These are phyloP conservation scores for Orientallactaga sibirica DNA, from an alignment of 2,797 vertebrate genomes.

Conservation along the genomic window DNA sequence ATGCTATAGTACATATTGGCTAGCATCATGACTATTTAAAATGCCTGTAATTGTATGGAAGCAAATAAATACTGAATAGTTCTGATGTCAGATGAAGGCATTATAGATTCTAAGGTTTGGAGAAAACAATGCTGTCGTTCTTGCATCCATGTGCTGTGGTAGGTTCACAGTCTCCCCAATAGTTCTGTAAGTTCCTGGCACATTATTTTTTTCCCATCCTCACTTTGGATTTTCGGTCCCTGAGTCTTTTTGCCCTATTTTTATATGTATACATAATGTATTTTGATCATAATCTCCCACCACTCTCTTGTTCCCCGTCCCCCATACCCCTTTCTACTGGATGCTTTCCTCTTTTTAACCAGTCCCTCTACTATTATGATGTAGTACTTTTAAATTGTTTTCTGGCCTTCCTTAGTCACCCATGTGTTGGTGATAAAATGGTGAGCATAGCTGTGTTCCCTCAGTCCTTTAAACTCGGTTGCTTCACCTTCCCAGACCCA, in stretches of 20 bases:
- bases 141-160: not conserved
- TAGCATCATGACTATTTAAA: not conserved
- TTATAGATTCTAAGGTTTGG: not conserved
- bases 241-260: not conserved
- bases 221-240: not conserved
- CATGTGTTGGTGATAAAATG: no score
- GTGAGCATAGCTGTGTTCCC: no score
- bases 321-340: no score
- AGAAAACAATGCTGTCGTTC: not conserved
- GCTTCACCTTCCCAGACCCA: not conserved
- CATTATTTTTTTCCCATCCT: constrained; percentile 10
- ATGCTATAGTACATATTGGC: not conserved
- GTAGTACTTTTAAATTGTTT: no score
- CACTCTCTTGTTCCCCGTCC: no score
- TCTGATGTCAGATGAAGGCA: not conserved
- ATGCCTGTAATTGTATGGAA: constrained; percentile 15
- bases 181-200: constrained; percentile 15
- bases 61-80: not conserved
- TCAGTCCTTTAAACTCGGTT: not conserved
- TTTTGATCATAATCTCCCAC: no score
- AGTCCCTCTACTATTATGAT: no score
- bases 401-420: no score
- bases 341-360: no score
- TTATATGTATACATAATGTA: no score
- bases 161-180: not conserved